These are phyloP conservation scores for Drosophila trapezifrons DNA, from an alignment of 1,140 invertebrate genomes.

Conservation along the genomic window DNA sequence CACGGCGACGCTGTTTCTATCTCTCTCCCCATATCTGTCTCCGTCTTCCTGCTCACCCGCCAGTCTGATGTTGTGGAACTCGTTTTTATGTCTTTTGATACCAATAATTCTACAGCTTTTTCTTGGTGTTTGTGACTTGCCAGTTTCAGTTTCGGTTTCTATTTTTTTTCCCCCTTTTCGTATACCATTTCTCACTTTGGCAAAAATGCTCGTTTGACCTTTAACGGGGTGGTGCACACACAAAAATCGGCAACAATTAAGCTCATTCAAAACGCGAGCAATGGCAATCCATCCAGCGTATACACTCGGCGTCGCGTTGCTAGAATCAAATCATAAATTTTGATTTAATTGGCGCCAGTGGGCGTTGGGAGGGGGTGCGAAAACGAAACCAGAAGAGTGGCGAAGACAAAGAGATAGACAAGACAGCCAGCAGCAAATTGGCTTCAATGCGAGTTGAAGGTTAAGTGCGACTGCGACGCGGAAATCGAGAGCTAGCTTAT, in stretches of 20 bases:
- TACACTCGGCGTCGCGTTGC: constrained; percentile 55
- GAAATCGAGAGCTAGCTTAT: constrained; percentile 52
- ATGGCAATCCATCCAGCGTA: constrained; percentile 34
- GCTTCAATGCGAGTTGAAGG: constrained; percentile 81
- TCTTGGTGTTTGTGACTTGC: constrained; percentile 34
- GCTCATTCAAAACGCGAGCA: constrained; percentile 78
- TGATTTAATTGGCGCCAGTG: constrained; percentile 57
- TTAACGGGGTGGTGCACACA: constrained; percentile 66
- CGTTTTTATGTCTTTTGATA: constrained; percentile 67
- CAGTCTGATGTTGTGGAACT: constrained; percentile 60
- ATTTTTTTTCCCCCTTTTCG: neutral
- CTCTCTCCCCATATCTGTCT: constrained; percentile 9
- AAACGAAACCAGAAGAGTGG: constrained; percentile 23
- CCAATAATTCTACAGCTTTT: constrained; percentile 68
- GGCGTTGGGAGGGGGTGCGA: constrained; percentile 34
- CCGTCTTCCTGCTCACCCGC: constrained; percentile 28
- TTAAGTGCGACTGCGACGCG: constrained; percentile 64
- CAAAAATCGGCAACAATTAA: constrained; percentile 76
- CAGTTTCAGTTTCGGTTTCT: constrained; percentile 38
- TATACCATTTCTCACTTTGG: constrained; percentile 37
- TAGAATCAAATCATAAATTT: constrained; percentile 73
- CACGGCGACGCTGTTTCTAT: neutral
- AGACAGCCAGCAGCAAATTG: constrained; percentile 50
- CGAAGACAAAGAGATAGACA: constrained; percentile 8
- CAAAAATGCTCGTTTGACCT: constrained; percentile 75